Base-by-base conservation (phyloP, 2,888 invertebrate species). In the Trissonchulus sp. region DNA sequence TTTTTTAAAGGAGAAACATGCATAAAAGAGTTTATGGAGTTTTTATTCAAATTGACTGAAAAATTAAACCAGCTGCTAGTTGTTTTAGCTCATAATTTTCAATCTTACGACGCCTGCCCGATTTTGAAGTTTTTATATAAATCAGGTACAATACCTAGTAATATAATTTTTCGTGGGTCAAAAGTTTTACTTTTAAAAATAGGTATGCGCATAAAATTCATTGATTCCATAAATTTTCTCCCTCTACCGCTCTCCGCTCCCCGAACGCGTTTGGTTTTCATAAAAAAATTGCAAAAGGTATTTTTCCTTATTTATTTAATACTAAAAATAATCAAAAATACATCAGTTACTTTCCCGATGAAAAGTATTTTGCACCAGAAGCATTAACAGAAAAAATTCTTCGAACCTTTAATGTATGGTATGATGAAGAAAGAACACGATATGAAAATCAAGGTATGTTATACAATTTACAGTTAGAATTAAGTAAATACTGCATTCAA, bases 71-170 rank as follows among this genome's bases (percentile, higher is more conserved):
- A n/a, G n/a, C n/a, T n/a, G n/a, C n/a, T n/a, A n/a, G n/a, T 65
- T 8, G 65, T 65, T 65, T 31, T 65, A 31, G 65, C 65, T 65
- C n/a, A n/a, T n/a, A n/a, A n/a, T n/a, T n/a, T n/a, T n/a, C n/a
- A n/a, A n/a, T n/a, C n/a, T n/a, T n/a, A 65, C 34, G 65, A 65
- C 31, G 28, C 65, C 15, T 65, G 34, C 34, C 34, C 34, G 28
- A 65, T 65, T 65, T 30, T 65, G n/a, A n/a, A 65, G 8, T 65
- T 30, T 30, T 18, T 65, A 65, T 65, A 65, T 30, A 65, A 65
- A 65, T 34, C 28, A 65, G n/a, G n/a, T 8, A 30, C 34, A 18
- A 8, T 65, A 30, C 65, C n/a, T n/a, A n/a, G n/a, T n/a, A n/a
- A n/a, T n/a, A n/a, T n/a, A n/a, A n/a, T n/a, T n/a, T n/a, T n/a